Evolutionary conservation across 92 coral and sea anemone species (phyloP).

Genomic region (Plumapathes pennacea): DNA sequence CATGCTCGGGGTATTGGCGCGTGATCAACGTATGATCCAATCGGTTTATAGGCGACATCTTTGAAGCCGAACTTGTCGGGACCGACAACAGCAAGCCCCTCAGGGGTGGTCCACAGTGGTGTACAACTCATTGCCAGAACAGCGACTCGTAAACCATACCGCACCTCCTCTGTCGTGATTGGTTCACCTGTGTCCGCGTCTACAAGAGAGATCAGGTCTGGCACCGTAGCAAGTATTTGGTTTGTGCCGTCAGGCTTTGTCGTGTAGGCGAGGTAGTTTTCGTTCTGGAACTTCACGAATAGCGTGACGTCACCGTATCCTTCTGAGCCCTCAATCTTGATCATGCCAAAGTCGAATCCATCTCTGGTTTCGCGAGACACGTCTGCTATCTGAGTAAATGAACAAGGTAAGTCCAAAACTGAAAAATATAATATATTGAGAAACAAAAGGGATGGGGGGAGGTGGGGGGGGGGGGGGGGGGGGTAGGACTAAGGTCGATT

Average conservation of each 20-base stretch:
- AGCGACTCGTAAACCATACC: conserved; percentile 92
- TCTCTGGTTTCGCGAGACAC: conserved; percentile 69
- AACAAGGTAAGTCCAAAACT: neutral
- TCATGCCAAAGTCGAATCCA: conserved; percentile 72
- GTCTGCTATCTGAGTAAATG: conserved; percentile 63
- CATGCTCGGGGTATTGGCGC: conserved; percentile 58
- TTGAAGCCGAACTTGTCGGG: conserved; percentile 85
- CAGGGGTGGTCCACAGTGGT: conserved; percentile 60
- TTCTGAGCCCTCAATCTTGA: conserved; percentile 58
- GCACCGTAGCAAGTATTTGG: conserved; percentile 66
- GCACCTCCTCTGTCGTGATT: conserved; percentile 85
- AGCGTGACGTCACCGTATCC: conserved; percentile 26
- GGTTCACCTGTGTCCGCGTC: conserved; percentile 88
- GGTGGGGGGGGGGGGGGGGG: neutral
- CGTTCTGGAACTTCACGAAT: conserved; percentile 82
- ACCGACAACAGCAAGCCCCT: conserved; percentile 71
- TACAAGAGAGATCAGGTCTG: conserved; percentile 87
- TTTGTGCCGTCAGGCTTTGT: conserved; percentile 56
- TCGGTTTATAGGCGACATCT: conserved; percentile 55
- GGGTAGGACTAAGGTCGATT: neutral
- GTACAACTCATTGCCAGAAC: conserved; percentile 74
- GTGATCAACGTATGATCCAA: conserved; percentile 60
- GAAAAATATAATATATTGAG: neutral
- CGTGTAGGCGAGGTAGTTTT: conserved; percentile 71
- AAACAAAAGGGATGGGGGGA: neutral